Base-by-base conservation (phyloP, 2,888 invertebrate species). In the Acanthosoma haemorrhoidale region DNA sequence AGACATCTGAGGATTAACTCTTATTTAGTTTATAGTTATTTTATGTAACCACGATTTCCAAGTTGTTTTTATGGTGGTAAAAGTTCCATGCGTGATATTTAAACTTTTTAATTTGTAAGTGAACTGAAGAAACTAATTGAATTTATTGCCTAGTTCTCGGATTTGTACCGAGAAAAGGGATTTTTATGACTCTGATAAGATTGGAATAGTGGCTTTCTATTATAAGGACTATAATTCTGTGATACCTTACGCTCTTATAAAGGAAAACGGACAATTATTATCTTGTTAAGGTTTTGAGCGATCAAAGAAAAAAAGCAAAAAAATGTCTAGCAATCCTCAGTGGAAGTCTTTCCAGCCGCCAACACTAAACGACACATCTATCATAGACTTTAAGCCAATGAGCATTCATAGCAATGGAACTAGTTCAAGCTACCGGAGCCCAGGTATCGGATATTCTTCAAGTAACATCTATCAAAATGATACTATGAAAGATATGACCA, bases 271-370 rank as follows among this genome's bases (percentile, higher is more conserved):
- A 61, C 75, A 76, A 74, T 68, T 75, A 71, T 73, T 73, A 75
- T 63, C 34, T 1, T 29, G 39, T 15, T 32, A 71, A 69, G 74
- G 75, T 68, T 63, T 66, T 61, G 59, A 70, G 70, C 41, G 80
- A 83, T 82, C 77, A 81, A 79, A 78, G 70, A 75, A 76, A 79
- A 75, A 79, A 73, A 73, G 58, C 74, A 74, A 74, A 72, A 76
- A 72, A 79, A 89, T 90, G 90, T 89, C 89, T 82, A 88, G 85
- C 83, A 89, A 90, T 88, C 87, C 89, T 88, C 90, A 90, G 89
- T 90, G 90, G 90, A 90, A 89, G 85, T 86, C 87, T 83, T 91
- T 91, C 89, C 91, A 92, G 88, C 90, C 92, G 90, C 90, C 91
- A 84, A 86, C 87, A 85, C 87, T 88, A 85, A 88, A 88, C 83